Base-by-base conservation (phyloP, 1,140 invertebrate genomes). In the Whitmania pigra region DNA sequence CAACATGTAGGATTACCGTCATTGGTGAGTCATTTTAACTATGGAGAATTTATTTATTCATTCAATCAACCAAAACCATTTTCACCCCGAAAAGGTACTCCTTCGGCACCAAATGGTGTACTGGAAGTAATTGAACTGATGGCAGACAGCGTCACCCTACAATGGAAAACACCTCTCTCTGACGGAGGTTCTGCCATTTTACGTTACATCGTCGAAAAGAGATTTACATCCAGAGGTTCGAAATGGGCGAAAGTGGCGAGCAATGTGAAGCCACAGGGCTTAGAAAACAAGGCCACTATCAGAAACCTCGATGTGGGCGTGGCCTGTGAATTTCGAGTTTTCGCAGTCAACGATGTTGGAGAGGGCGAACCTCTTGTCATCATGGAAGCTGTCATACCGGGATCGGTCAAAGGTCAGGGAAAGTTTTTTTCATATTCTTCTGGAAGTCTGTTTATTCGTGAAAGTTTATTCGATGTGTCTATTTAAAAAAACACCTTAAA, bases 121-220 rank as follows among this genome's bases (percentile, higher is more conserved):
- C 53, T 97, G 0, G 89, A 92, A 82, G 90, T 95, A 36, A 85
- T 87, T 6, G 91, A 97, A 79, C 89, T 97, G 36, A 92, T 91
- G 17, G 92, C 93, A 80, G 93, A 96, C 79, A 91, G 91, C 18
- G 92, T 90, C 78, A 94, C 94, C 77, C 74, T 99, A 55, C 88
- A 89, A 4, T 99, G 95, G 95, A 89, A 89, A 80, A 87, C 91
- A 76, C 93, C 94, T 31, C 75, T 77, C 71, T 73, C 94, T 79
- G 94, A 98, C 83, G 95, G 95, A 73, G 95, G 96, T 67, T 91
- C 90, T 72, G 92, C 94, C 11, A 90, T 99, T 75, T 94, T 93
- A 29, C 97, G 97, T 80, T 99, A 98, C 82, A 88, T 97, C 69
- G 89, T 98, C 11, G 80, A 82, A 71, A 94, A 91, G 83, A 92